A percentile compares a stretch with the other conserved stretches of the same genome.
Conservation (phyloP, 1,140 invertebrate species). For the Aphelinus certus region DNA sequence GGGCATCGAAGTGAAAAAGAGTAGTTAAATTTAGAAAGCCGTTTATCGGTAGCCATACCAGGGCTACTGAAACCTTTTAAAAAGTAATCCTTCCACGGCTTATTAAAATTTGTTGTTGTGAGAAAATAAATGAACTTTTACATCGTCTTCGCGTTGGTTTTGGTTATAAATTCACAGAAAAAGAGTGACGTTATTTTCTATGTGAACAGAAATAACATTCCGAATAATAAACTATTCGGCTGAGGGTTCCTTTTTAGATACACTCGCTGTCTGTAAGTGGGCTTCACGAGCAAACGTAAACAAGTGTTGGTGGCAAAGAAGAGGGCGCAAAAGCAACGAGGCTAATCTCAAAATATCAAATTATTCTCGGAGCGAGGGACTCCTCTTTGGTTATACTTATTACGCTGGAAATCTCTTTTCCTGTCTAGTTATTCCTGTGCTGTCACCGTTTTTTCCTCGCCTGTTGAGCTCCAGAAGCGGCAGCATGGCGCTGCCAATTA, state of each 20-base stretch:
- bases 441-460: background rate
- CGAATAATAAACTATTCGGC: no score
- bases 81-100: no score
- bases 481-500: conserved; percentile 16
- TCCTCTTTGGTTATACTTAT: conserved; percentile 14
- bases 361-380: background rate
- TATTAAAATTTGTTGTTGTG: no score
- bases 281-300: background rate
- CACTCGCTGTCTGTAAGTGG: no score
- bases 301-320: background rate
- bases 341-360: conserved; percentile 14
- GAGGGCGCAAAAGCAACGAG: background rate
- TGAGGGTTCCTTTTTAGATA: no score
- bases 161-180: no score
- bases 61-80: no score
- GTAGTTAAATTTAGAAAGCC: conserved; percentile 19
- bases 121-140: no score
- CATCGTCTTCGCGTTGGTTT: background rate
- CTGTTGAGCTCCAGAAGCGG: background rate
- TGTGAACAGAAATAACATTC: no score
- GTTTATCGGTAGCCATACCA: conserved; percentile 10
- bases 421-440: background rate
- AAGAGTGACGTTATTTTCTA: no score
- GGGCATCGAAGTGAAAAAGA: conserved; percentile 1
- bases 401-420: conserved; percentile 14